Conservation (phyloP, 92 coral and sea anemone species). For the Virgularia gustaviana region DNA sequence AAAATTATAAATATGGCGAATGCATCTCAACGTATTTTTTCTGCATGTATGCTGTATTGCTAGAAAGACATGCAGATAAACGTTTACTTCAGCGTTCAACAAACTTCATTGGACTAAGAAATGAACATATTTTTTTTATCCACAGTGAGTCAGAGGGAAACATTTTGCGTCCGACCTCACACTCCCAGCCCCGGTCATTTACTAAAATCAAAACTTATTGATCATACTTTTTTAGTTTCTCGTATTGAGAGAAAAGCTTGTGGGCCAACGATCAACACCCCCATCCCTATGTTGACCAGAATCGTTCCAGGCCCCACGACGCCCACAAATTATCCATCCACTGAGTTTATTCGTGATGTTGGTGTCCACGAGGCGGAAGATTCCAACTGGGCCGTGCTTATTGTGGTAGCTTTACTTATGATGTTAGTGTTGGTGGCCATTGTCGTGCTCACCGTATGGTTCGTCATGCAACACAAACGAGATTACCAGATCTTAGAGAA, state of each 20-base stretch:
- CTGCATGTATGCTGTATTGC: too few species aligned
- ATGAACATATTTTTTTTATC: too few species aligned
- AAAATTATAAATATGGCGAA: background rate
- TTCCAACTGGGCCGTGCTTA: conserved; percentile 33
- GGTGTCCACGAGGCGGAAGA: conserved; percentile 38
- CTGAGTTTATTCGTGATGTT: conserved; percentile 28
- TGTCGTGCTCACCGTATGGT: conserved; percentile 37
- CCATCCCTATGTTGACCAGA: conserved; percentile 25
- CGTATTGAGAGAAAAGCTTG: conserved; percentile 5
- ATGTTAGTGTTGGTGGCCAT: conserved; percentile 25
- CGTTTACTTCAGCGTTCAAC: too few species aligned
- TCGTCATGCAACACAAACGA: conserved; percentile 32
- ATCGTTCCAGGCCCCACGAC: conserved; percentile 28
- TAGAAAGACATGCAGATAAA: too few species aligned
- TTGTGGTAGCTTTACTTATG: conserved; percentile 34
- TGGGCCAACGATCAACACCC: conserved; percentile 31
- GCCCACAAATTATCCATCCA: conserved; percentile 35
- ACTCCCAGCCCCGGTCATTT: too few species aligned
- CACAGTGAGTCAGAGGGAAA: too few species aligned
- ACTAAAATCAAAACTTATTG: background rate
- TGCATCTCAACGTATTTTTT: background rate
- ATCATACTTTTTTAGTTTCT: background rate
- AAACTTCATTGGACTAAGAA: too few species aligned
- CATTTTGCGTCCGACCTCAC: too few species aligned
- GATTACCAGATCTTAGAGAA: conserved; percentile 37